Evolutionary conservation across 1,140 invertebrate species (phyloP).

Genomic region (Mycetomoellerius zeteki): DNA sequence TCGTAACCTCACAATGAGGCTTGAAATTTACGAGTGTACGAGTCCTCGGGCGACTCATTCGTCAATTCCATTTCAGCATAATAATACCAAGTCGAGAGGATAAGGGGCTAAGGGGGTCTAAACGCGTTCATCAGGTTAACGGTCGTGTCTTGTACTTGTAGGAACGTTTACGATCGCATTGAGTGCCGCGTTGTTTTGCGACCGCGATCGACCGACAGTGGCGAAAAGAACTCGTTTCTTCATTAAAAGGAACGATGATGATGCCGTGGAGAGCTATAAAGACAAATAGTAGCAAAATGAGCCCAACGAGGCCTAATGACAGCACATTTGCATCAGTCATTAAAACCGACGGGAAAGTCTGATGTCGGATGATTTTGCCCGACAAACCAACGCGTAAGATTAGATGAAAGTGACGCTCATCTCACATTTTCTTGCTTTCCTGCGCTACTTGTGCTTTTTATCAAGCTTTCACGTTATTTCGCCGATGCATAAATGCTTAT

Average conservation of each 20-base stretch:
- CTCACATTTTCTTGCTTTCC: slow-evolving; percentile 58
- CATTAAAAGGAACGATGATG: slow-evolving; percentile 64
- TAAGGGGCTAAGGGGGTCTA: slow-evolving; percentile 17
- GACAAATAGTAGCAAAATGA: slow-evolving; percentile 79
- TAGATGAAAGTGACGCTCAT: slow-evolving; percentile 65
- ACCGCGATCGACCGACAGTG: background rate
- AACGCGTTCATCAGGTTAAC: slow-evolving; percentile 52
- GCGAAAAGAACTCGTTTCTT: slow-evolving; percentile 35
- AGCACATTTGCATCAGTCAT: slow-evolving; percentile 80
- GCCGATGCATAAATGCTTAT: background rate
- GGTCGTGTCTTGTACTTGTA: slow-evolving; percentile 41
- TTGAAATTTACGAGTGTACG: slow-evolving; percentile 5
- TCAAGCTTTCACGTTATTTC: slow-evolving; percentile 8
- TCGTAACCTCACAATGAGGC: background rate
- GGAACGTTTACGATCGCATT: slow-evolving; percentile 42
- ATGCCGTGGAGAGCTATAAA: slow-evolving; percentile 74
- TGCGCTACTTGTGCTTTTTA: background rate
- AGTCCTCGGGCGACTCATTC: slow-evolving; percentile 35
- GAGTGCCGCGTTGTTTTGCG: slow-evolving; percentile 26
- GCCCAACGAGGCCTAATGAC: slow-evolving; percentile 80
- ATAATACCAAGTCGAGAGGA: background rate
- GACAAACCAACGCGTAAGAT: slow-evolving; percentile 55
- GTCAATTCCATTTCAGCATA: slow-evolving; percentile 34
- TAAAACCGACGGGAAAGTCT: slow-evolving; percentile 73
- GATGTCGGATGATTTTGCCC: slow-evolving; percentile 27